A percentile compares a stretch with the other conserved stretches of the same genome.
phyloP scores from a whole-genome alignment of 2,888 invertebrate species.

The Thera britannica region DNA sequence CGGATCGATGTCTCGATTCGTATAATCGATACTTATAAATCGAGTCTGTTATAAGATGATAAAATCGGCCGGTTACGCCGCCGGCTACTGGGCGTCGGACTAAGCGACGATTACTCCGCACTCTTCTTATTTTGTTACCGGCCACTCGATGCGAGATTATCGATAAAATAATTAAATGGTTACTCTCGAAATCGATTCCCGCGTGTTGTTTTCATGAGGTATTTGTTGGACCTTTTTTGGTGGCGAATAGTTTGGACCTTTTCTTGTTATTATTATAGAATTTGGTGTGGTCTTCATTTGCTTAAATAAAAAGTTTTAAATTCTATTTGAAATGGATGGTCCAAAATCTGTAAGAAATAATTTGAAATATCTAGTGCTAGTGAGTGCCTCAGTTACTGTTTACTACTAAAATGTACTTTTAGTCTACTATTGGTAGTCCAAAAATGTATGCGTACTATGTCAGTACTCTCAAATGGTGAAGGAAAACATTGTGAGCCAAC shows the following conservation, averaged over 20 bases:
- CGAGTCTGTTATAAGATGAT: constrained; percentile 83
- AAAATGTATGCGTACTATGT: too few species aligned
- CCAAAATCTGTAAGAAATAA: too few species aligned
- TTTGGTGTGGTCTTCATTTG: constrained; percentile 1
- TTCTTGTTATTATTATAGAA: constrained; percentile 18
- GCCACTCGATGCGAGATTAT: constrained; percentile 80
- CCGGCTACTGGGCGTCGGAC: constrained; percentile 82
- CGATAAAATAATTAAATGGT: constrained; percentile 86
- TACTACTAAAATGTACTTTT: too few species aligned
- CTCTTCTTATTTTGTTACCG: constrained; percentile 76
- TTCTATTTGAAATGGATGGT: not conserved
- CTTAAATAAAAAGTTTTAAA: not conserved
- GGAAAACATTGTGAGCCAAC: too few species aligned
- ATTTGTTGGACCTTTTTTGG: constrained; percentile 78
- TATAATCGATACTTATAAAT: constrained; percentile 85
- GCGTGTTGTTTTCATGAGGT: constrained; percentile 83
- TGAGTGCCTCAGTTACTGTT: too few species aligned
- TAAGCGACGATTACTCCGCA: constrained; percentile 81
- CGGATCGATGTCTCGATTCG: constrained; percentile 77
- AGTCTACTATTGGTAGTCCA: too few species aligned
- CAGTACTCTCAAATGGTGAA: too few species aligned
- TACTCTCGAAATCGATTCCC: constrained; percentile 84
- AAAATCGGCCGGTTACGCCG: constrained; percentile 79
- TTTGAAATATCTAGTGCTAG: too few species aligned
- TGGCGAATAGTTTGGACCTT: constrained; percentile 58